Conservation (phyloP, 2,113 vertebrate species). For the Phylloscopus whistleri region DNA sequence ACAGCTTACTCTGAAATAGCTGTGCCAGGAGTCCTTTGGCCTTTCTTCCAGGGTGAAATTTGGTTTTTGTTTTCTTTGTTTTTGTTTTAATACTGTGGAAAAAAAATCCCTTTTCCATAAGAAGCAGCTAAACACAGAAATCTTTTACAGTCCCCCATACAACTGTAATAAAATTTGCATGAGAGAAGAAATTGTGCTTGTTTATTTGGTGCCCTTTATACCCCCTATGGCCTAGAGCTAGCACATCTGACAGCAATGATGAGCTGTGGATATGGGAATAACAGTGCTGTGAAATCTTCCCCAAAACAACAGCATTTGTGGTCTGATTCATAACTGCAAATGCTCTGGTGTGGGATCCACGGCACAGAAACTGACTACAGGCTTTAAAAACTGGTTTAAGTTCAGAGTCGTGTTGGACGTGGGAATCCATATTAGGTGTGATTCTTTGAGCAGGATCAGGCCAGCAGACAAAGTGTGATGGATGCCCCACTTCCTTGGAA, state of each 20-base stretch:
- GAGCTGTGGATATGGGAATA: neutral
- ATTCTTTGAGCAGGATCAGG: neutral
- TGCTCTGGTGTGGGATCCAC: neutral
- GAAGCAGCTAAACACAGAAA: constrained; percentile 1
- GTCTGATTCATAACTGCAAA: neutral
- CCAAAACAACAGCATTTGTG: neutral
- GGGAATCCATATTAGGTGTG: neutral
- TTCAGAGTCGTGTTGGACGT: fast-evolving
- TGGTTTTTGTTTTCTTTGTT: neutral
- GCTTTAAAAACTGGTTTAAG: neutral
- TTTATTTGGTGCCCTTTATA: constrained; percentile 41
- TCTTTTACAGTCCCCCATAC: neutral
- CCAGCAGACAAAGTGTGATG: neutral
- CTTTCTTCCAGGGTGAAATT: neutral
- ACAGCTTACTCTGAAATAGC: neutral
- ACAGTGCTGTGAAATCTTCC: constrained; percentile 2
- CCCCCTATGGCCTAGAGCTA: neutral
- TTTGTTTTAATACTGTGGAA: constrained; percentile 24
- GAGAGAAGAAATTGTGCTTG: constrained; percentile 16
- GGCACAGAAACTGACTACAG: neutral
- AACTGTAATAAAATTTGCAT: constrained; percentile 34
- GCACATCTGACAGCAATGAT: constrained; percentile 26
- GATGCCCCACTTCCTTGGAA: neutral
- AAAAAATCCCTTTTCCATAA: constrained; percentile 21
- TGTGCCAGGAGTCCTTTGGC: neutral